Base-by-base conservation (phyloP, 2,797 vertebrate genomes). In the Pipistrellus pygmaeus region DNA sequence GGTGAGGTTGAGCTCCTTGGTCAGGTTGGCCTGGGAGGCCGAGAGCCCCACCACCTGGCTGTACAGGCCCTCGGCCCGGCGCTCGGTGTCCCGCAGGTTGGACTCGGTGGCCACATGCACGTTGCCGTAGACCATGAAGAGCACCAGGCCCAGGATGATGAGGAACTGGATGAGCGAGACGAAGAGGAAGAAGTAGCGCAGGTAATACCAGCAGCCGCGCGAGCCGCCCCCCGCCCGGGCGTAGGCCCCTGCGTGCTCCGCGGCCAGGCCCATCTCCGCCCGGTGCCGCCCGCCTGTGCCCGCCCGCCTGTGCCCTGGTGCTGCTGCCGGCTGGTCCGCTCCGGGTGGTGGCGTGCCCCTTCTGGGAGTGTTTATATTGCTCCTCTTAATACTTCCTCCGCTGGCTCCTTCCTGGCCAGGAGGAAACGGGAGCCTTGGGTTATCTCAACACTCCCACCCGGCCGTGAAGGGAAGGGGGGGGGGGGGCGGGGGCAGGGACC, bases 61-160 rank as follows among this genome's bases (percentile, higher is more conserved):
- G 10, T 98, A 98, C 18, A 99, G 97, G 5, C 76, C 96, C 73
- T 98, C 98, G 1, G 98, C 98, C 80, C 93, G 98, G 77, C 82
- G 78, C 97, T 99, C 98, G 88, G 99, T 97, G 20, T 98, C 98
- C 98, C 98, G 86, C 38, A 99, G 97, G 97, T 97, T 98, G 15
- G 97, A 98, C 94, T 99, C 99, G 0, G 99, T 99, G 32, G 97
- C 97, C 25, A 97, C 98, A 78, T 98, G 98, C 0, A 98, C 98
- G 44, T 99, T 99, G 13, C 99, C 99, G 0, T 99, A 99, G 81
- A 99, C 96, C 98, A 99, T 99, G 98, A 99, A 99, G 14, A 99
- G 99, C 96, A 99, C 99, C 8, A 99, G 98, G 71, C 99, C 99
- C 78, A 99, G 97, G 80, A 99, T 99, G 97, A 99, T 99, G 32